Evolutionary conservation across 1,140 invertebrate species (phyloP), one percentile per base, ranked within the genome.

Genomic region (Trypoxylus dichotomus): DNA sequence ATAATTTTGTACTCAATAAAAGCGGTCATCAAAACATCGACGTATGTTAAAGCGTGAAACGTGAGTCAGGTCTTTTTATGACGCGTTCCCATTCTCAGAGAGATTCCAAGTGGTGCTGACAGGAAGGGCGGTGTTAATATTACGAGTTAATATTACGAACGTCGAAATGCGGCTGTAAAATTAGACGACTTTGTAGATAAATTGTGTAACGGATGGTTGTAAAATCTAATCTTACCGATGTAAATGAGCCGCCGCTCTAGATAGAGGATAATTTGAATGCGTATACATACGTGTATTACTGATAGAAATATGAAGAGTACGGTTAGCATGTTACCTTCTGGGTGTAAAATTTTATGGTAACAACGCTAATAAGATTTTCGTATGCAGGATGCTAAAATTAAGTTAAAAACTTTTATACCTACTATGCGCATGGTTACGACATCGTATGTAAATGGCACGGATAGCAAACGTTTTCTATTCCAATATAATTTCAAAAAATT

Each of bases 171-270:
- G 21, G 60, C 60, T 63, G 60, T 63, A 63, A 63, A 63, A 63
- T 63, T 63, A 63, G 60, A 63, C 60, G 60, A 63, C 60, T 63
- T 63, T 63, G 60, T 63, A 63, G 60, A 63, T 63, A 63, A 63
- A 63, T 63, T 63, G 60, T 63, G 19, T 19, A 63, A 19, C 60
- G 60, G 60, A 63, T 27, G 60, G 60, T 63, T 63, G 60, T 63
- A 63, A 19, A 63, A 63, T 63, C 60, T 63, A 63, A 63, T 27
- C 60, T 63, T 63, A 24, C 60, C 60, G 13, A 63, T 47, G 43
- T 47, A 47, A 47, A 47, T 47, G 43, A 47, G 43, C 43, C 43
- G 43, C 43, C 13, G n/a, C n/a, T 47, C 43, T 47, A 47, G 43
- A 47, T 47, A n/a, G 13, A 47, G 43, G n/a, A 47, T 47, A 47